Evolutionary conservation across 2,113 vertebrate genomes (phyloP).

Genomic region (Epinephelus lanceolatus): DNA sequence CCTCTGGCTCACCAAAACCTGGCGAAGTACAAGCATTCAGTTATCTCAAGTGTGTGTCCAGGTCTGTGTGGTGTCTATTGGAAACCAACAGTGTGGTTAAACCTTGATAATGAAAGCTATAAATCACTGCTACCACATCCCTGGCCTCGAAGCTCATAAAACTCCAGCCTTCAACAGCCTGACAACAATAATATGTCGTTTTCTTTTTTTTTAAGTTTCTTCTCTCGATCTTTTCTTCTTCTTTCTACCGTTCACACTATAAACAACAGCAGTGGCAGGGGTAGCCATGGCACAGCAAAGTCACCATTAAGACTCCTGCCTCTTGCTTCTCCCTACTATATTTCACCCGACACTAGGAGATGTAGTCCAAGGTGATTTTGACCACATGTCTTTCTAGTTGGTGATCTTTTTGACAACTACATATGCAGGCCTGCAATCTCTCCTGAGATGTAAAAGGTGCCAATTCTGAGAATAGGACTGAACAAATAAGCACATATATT

Average conservation of each 20-base stretch:
- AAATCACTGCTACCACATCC: slow-evolving; percentile 70
- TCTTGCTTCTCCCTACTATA: not conserved
- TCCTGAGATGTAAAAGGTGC: too few relatives aligned
- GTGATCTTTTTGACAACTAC: not conserved
- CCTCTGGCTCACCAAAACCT: slow-evolving; percentile 23
- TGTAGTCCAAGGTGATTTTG: not conserved
- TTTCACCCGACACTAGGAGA: not conserved
- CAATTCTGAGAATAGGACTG: too few relatives aligned
- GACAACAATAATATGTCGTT: slow-evolving; percentile 47
- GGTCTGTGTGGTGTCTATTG: slow-evolving; percentile 33
- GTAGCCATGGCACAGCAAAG: slow-evolving; percentile 36
- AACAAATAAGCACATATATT: too few relatives aligned
- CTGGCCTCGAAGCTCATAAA: slow-evolving; percentile 72
- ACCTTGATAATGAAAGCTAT: slow-evolving; percentile 76
- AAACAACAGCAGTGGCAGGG: slow-evolving; percentile 41
- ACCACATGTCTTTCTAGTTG: not conserved
- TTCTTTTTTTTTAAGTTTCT: not conserved
- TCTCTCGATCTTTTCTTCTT: slow-evolving; percentile 9
- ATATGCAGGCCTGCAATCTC: not conserved
- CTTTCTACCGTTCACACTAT: slow-evolving; percentile 37
- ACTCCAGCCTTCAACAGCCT: slow-evolving; percentile 45
- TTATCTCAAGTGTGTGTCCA: slow-evolving; percentile 20
- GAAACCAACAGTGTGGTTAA: slow-evolving; percentile 55
- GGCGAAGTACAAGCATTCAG: slow-evolving; percentile 20
- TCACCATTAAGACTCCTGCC: slow-evolving; percentile 20